These are phyloP conservation scores for Penelope pileata DNA, from an alignment of 2,113 vertebrate genomes.

Conservation along the genomic window DNA sequence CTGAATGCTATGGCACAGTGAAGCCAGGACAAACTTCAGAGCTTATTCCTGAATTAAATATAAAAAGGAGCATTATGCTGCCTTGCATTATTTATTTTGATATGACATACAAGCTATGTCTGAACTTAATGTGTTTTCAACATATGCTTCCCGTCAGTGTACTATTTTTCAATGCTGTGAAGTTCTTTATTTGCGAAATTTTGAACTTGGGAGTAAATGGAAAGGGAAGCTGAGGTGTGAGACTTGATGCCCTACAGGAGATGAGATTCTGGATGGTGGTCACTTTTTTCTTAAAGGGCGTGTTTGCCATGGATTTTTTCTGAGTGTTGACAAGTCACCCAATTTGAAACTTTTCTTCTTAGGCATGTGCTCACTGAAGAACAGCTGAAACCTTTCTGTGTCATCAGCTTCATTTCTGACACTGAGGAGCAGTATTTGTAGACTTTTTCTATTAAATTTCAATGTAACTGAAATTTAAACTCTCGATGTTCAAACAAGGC, in stretches of 20 bases:
- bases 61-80: background rate
- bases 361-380: background rate
- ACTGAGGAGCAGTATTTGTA: background rate
- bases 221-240: accelerated
- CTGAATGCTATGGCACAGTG: accelerated
- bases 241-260: no score
- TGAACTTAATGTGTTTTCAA: background rate
- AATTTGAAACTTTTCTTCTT: background rate
- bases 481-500: background rate
- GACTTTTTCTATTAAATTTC: background rate
- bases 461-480: background rate
- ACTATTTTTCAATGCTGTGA: background rate
- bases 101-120: background rate
- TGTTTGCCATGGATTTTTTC: background rate
- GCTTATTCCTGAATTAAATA: background rate
- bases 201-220: no score
- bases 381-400: background rate
- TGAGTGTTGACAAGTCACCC: no score
- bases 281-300: background rate
- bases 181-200: background rate
- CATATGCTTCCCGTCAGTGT: background rate
- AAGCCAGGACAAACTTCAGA: no score
- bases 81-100: background rate
- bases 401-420: accelerated
- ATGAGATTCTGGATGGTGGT: background rate